Base-by-base conservation (phyloP, 1,140 invertebrate genomes). In the Portunus trituberculatus region DNA sequence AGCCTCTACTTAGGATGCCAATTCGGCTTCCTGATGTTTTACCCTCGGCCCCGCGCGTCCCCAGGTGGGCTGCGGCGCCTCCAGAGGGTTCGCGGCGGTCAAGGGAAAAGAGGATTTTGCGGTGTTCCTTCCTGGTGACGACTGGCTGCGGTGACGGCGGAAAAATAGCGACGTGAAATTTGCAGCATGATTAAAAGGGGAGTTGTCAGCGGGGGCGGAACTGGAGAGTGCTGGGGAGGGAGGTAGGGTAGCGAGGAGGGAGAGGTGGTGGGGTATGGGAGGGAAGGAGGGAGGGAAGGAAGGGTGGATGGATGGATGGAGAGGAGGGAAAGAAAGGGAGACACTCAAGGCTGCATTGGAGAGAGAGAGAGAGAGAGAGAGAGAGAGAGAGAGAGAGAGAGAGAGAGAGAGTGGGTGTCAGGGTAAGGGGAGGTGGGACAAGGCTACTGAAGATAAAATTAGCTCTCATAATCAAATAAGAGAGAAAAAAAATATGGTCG, bases 1-100 rank as follows among this genome's bases (percentile, higher is more conserved):
- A 89, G 87, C 87, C 25, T 7, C 25, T 20, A n/a, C 46, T 45
- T 8, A 46, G 25, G 86, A 89, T 89, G 87, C 87, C 87, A 89
- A 46, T 89, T 89, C 87, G 87, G 86, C 8, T 28, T 32, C 16
- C 46, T 48, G n/a, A 28, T 32, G 87, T 45, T 48, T 16, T 89
- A 25, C 39, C 25, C 31, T 48, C 87, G 3, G 20, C n/a, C 67
- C 67, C n/a, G n/a, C 67, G 25, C 67, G 67, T 76, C 25, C 67
- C 67, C 67, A 76, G 67, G 67, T 76, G 67, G 67, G 25, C 67
- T 76, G 67, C 67, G 25, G 67, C 67, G 67, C 67, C 67, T 25
- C 20, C 67, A 76, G 20, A 45, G 31, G 86, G 86, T 8, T 4
- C 31, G 32, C 7, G 12, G 31, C 3, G 45, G 31, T 32, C 28